Base-by-base conservation (phyloP, 2,888 invertebrate species). In the Trachelus tabidus region DNA sequence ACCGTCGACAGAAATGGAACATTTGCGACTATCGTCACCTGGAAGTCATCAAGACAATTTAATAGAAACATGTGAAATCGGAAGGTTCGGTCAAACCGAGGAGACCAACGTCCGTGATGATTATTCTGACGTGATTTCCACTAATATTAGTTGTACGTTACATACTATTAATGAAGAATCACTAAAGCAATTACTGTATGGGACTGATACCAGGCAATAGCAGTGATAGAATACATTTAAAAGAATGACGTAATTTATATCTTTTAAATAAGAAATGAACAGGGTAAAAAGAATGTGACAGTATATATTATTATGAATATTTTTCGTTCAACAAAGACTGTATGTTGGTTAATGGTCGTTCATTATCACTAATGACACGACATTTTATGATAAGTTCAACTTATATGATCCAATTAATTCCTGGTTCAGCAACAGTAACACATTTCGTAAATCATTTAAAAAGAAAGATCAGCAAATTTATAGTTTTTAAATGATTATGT, bases 1-100 rank as follows among this genome's bases (percentile, higher is more conserved):
- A 3, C 94, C 96, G 12, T 94, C 95, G 40, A 93, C 94, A 85
- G 94, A 94, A 83, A 92, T 95, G 81, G 94, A 94, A 90, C 94
- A 95, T 82, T 92, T 95, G 82, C 94, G 94, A 83, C 91, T 95
- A 75, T 94, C 94, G 31, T 88, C 90, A 4, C 89, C 90, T 12
- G 80, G 11, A 69, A 84, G 83, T 75, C 81, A 83, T 75, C 80
- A 78, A 34, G 82, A 79, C 68, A 81, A 80, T 75, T 35, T 77
- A 12, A 76, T 71, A 34, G 80, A 82, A 77, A 73, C 76, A 9
- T 74, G 37, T n/a, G 79, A 82, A 15, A 56, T 9, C 1, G 40
- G 23, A 6, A 78, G 79, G 34, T 81, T 82, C 68, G 69, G 78
- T 23, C 37, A 33, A 11, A 76, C 84, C 11, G 85, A 85, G 73